phyloP scores from a whole-genome alignment of 2,113 vertebrate species.

The Hippolais icterina region DNA sequence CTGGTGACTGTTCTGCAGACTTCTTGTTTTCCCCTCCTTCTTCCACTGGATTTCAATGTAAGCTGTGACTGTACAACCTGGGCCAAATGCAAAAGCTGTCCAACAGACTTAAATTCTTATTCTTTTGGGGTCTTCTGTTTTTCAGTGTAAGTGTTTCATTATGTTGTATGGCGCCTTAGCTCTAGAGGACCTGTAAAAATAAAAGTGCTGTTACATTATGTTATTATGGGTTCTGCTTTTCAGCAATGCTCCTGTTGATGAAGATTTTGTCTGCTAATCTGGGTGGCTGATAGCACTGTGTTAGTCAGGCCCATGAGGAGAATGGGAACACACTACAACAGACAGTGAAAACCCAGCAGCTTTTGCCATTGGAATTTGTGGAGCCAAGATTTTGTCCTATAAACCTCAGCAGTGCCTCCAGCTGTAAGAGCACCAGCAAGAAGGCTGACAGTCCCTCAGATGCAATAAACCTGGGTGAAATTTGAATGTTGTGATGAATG shows the following conservation, averaged over 20 bases:
- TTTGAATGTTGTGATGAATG: background rate
- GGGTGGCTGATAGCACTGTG: background rate
- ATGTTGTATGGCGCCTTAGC: background rate
- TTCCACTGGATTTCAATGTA: background rate
- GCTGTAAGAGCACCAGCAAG: background rate
- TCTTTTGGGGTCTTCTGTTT: background rate
- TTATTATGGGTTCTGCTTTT: background rate
- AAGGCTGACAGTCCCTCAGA: background rate
- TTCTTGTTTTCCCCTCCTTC: background rate
- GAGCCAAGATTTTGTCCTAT: background rate
- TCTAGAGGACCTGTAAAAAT: background rate
- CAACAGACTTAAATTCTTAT: background rate
- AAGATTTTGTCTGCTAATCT: background rate
- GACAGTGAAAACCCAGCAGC: background rate
- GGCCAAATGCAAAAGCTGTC: background rate
- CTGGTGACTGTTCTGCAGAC: background rate
- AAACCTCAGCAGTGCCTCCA: background rate
- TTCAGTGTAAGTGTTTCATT: background rate
- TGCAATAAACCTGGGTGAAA: background rate
- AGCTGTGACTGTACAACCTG: background rate
- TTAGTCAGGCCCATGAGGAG: background rate
- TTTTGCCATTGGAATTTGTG: background rate
- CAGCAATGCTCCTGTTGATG: background rate
- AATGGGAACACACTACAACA: accelerated
- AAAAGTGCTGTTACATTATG: background rate